phyloP scores from a whole-genome alignment of 2,113 vertebrate genomes.

The Erinaceus europaeus region DNA sequence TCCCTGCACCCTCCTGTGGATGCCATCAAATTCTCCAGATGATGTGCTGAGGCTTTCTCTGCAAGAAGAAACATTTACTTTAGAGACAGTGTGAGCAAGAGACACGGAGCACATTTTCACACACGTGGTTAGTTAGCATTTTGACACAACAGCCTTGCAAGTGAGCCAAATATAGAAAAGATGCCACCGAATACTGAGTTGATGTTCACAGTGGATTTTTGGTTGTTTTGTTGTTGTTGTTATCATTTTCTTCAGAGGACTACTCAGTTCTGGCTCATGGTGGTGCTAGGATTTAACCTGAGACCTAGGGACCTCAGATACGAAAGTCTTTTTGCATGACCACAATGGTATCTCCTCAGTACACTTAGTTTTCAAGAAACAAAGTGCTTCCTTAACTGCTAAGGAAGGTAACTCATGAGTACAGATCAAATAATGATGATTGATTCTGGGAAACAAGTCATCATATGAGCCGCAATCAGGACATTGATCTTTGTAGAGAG shows the following conservation, averaged over 20 bases:
- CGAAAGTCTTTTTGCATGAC: too few relatives aligned
- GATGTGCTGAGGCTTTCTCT: neutral
- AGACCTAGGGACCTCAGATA: too few relatives aligned
- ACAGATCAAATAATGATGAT: neutral
- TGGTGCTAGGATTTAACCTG: too few relatives aligned
- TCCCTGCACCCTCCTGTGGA: neutral
- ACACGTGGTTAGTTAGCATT: slow-evolving; percentile 27
- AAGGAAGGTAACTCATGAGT: neutral
- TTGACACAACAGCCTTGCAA: neutral
- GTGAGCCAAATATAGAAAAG: neutral
- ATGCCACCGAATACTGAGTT: neutral
- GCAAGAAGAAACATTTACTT: neutral
- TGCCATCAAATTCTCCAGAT: neutral
- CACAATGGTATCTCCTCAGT: too few relatives aligned
- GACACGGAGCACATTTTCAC: neutral
- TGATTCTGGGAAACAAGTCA: neutral
- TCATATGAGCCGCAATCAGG: neutral
- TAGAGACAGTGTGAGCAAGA: neutral
- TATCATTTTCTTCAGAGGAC: too few relatives aligned
- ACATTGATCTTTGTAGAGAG: neutral
- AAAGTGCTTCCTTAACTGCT: neutral
- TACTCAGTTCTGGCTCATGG: too few relatives aligned
- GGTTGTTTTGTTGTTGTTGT: too few relatives aligned
- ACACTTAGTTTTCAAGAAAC: slow-evolving; percentile 1
- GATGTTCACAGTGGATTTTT: neutral